These are phyloP conservation scores for Phoebastria nigripes DNA, from an alignment of 2,797 vertebrate genomes.

Conservation along the genomic window DNA sequence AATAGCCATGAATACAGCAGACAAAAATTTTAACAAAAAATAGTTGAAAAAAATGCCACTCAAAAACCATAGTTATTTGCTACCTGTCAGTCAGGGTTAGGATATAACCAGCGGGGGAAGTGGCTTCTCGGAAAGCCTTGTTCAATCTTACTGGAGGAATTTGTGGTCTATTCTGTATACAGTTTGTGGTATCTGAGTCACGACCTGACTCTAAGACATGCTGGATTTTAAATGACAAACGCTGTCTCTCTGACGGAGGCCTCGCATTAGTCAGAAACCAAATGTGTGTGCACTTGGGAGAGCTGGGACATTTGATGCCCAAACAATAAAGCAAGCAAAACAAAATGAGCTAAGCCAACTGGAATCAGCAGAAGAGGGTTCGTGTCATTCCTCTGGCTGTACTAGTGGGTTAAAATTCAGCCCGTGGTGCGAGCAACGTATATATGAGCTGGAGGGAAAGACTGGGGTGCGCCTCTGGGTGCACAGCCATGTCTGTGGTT, in stretches of 20 bases:
- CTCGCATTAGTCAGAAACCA: not conserved
- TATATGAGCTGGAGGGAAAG: not conserved
- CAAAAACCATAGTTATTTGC: not conserved
- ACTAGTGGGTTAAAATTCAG: not conserved
- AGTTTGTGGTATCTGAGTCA: conserved; percentile 61
- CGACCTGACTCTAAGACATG: conserved; percentile 32
- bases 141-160: conserved; percentile 50
- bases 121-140: conserved; percentile 52
- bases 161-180: conserved; percentile 59
- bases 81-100: conserved; percentile 39
- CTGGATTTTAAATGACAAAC: conserved; percentile 28
- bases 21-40: not conserved
- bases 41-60: not conserved
- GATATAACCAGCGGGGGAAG: conserved; percentile 14
- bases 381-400: not conserved
- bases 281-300: not conserved
- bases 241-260: not conserved
- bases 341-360: conserved; percentile 28
- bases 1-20: not conserved
- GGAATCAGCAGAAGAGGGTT: conserved; percentile 1
- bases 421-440: not conserved
- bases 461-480: not conserved
- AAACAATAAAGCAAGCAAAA: conserved; percentile 30
- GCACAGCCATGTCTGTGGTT: not conserved
- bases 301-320: not conserved